Evolutionary conservation across 2,888 invertebrate species (phyloP).

Genomic region (Drosophila engyochracea): DNA sequence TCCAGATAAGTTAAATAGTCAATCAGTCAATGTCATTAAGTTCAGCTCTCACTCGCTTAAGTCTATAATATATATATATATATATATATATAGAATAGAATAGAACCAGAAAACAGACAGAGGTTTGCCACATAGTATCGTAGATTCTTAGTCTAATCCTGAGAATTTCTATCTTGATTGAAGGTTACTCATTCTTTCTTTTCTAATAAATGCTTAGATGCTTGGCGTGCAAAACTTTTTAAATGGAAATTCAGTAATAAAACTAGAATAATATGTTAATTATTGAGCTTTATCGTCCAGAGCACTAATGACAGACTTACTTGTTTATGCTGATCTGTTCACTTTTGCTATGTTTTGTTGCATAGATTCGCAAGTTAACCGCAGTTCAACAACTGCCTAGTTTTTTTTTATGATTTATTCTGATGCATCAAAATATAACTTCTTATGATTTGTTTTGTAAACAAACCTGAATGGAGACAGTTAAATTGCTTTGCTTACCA

Average conservation of each 20-base stretch:
- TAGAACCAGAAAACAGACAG: neutral
- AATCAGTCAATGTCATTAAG: neutral
- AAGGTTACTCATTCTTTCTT: neutral
- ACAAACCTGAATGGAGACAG: slow-evolving; percentile 6
- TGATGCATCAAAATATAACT: slow-evolving; percentile 9
- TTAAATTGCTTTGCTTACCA: slow-evolving; percentile 33
- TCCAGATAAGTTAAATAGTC: neutral
- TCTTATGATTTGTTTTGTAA: slow-evolving; percentile 22
- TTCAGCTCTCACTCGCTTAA: neutral
- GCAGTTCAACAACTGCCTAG: neutral
- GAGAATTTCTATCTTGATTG: neutral
- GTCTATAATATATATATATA: too few relatives aligned
- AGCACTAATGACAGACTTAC: neutral
- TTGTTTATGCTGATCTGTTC: neutral
- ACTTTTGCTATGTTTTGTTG: neutral
- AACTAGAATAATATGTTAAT: neutral
- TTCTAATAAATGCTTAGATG: neutral
- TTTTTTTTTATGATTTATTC: neutral
- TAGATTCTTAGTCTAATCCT: neutral
- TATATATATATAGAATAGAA: neutral
- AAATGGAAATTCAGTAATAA: neutral
- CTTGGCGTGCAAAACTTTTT: neutral
- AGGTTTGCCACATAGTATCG: neutral
- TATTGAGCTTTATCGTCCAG: neutral
- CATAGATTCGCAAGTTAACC: neutral